Evolutionary conservation across 2,113 vertebrate species (phyloP), one percentile per base, ranked within the genome.

Genomic region (Platichthys stellatus): DNA sequence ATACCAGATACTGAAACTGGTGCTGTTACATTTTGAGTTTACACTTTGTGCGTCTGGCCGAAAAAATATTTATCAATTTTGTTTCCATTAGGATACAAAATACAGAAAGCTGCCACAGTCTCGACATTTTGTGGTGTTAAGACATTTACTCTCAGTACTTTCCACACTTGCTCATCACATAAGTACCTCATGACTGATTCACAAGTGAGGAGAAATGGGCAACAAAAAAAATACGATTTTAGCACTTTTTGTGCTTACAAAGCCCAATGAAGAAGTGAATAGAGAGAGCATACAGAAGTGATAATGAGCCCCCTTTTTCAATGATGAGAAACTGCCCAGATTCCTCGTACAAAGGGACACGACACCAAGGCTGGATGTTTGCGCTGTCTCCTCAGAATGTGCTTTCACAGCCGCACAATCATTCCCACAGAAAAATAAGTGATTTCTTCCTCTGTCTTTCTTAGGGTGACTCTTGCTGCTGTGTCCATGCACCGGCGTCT

Each of bases 221-320:
- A 87, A 80, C 66, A 74, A 83, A 81, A 70, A 78, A 83, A 81
- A 70, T 72, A 76, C 74, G 2, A 82, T 85, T 88, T 86, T 84
- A 69, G 85, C 86, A 89, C 84, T 86, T 84, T 92, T 90, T 92
- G 78, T 92, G 90, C 92, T 92, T 93, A 92, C 88, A 90, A 92
- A 90, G 91, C 87, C 81, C 73, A 86, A 87, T 86, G 81, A 89
- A 86, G 71, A 89, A 91, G 84, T 84, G 81, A 91, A 88, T 60
- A 76, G 84, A 86, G 85, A 84, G 78, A 87, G 90, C 86, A 74
- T 78, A 88, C 82, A 90, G 85, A 87, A 71, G 90, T 90, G 86
- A 89, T 91, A 90, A 92, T 90, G 86, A 93, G 87, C 83, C 74
- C 78, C 76, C 82, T 88, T 82, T 88, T 90, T 86, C 85, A 87